Conservation (phyloP, 1,140 invertebrate species). For the Caerostris extrusa region DNA sequence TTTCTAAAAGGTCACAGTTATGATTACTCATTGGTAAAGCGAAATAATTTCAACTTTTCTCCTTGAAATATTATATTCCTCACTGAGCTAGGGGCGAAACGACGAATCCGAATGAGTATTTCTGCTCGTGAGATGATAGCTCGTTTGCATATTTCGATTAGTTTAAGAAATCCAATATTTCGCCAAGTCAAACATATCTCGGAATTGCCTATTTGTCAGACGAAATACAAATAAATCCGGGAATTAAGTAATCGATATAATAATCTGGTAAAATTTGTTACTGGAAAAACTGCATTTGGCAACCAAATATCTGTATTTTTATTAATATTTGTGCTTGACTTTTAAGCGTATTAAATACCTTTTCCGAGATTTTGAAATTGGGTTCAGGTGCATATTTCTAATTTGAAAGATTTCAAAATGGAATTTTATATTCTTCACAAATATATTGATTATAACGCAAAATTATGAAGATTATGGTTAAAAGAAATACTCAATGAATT, state of each 20-base stretch:
- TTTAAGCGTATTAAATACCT: too few relatives aligned
- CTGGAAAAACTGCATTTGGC: too few relatives aligned
- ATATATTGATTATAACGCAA: too few relatives aligned
- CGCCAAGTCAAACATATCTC: neutral
- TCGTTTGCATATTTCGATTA: constrained; percentile 24
- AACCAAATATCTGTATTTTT: too few relatives aligned
- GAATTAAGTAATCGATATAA: neutral
- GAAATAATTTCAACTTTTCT: neutral
- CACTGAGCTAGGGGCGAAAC: neutral
- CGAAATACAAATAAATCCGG: neutral
- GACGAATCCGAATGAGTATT: neutral
- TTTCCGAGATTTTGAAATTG: too few relatives aligned
- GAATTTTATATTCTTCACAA: too few relatives aligned
- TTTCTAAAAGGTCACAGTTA: neutral
- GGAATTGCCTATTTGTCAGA: neutral
- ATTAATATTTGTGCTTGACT: too few relatives aligned
- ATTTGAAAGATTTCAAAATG: too few relatives aligned
- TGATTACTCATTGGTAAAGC: neutral
- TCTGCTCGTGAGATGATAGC: neutral
- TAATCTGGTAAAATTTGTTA: neutral
- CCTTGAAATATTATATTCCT: constrained; percentile 2
- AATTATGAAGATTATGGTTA: too few relatives aligned
- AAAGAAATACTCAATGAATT: too few relatives aligned
- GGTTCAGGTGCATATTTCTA: too few relatives aligned
- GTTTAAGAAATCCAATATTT: constrained; percentile 19